phyloP scores from a whole-genome alignment of 2,888 invertebrate genomes.

The Chrysolina oricalcia region DNA sequence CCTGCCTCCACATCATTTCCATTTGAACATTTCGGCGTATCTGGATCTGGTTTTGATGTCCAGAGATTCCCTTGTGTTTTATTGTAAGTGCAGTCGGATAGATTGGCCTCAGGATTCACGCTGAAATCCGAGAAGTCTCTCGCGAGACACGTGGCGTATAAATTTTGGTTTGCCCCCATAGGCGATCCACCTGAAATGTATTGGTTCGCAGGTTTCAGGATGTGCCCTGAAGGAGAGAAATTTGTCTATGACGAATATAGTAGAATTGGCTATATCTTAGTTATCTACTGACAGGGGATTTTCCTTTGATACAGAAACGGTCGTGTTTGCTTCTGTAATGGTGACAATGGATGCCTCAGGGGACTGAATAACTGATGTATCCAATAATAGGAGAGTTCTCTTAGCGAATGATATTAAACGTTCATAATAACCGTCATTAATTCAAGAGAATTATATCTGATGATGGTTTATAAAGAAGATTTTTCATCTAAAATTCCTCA shows the following conservation, averaged over 20 bases:
- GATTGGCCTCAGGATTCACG: slow-evolving; percentile 22
- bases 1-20: background rate
- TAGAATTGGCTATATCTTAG: slow-evolving; percentile 28
- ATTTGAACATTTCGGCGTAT: background rate
- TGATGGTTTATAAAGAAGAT: no score
- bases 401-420: no score
- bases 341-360: background rate
- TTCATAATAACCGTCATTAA: no score
- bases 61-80: slow-evolving; percentile 11
- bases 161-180: slow-evolving; percentile 28
- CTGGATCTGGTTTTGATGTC: slow-evolving; percentile 23
- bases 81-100: slow-evolving; percentile 16
- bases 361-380: background rate
- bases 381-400: background rate
- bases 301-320: background rate
- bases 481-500: no score
- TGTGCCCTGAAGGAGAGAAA: slow-evolving; percentile 39
- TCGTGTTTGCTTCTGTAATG: slow-evolving; percentile 3
- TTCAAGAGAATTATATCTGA: no score
- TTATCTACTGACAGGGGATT: slow-evolving; percentile 14
- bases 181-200: slow-evolving; percentile 41
- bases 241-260: slow-evolving; percentile 34
- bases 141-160: slow-evolving; percentile 24
- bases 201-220: slow-evolving; percentile 41
- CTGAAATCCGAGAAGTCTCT: slow-evolving; percentile 29